phyloP scores from a whole-genome alignment of 2,888 invertebrate genomes.

The Sarcophaga subvicina region DNA sequence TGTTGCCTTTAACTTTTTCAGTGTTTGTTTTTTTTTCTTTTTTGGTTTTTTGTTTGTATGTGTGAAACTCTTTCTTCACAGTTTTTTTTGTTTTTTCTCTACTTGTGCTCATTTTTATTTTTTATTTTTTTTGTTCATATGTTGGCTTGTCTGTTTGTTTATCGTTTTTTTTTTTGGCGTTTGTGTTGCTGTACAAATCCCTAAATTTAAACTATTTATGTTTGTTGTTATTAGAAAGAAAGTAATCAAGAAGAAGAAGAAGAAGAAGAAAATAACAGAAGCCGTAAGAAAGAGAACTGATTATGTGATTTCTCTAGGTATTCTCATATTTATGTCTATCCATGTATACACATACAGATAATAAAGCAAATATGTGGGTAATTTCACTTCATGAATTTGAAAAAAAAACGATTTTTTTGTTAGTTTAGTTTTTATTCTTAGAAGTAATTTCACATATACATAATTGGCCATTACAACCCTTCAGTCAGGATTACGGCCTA shows the following conservation, averaged over 20 bases:
- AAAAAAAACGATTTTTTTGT: no score
- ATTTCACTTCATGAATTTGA: no score
- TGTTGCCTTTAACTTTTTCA: conserved; percentile 7
- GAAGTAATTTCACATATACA: no score
- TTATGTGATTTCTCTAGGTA: conserved; percentile 52
- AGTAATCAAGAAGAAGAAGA: neutral
- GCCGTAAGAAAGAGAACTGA: neutral
- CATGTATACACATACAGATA: neutral
- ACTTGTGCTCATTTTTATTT: neutral
- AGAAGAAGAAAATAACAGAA: neutral
- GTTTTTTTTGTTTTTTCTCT: no score
- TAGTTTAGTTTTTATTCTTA: no score
- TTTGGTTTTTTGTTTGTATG: neutral
- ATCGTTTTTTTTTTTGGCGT: neutral
- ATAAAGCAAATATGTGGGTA: no score
- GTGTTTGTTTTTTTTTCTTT: conserved; percentile 9
- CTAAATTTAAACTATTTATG: conserved; percentile 46
- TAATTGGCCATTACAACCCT: no score
- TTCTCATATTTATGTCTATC: conserved; percentile 9
- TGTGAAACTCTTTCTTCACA: no score
- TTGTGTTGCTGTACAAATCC: conserved; percentile 16
- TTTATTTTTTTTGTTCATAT: neutral
- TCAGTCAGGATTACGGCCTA: no score
- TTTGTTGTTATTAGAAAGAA: neutral
- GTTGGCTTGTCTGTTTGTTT: no score